Conservation (phyloP, 2,888 invertebrate genomes). For the Phengaris arion region DNA sequence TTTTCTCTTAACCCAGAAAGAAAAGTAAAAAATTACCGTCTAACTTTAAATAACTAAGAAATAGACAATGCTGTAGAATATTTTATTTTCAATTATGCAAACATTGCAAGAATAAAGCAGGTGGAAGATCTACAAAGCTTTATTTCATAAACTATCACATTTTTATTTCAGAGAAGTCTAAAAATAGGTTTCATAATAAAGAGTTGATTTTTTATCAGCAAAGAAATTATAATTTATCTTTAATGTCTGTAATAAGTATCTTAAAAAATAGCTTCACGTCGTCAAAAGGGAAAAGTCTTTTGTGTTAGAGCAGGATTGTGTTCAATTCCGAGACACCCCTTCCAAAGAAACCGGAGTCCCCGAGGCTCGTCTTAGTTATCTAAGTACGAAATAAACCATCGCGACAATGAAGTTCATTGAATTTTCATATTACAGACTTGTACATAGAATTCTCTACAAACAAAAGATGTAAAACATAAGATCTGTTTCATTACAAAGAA, state of each 20-base stretch:
- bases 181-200: conserved; percentile 12
- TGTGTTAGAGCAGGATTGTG: conserved; percentile 46
- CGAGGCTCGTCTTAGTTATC: conserved; percentile 40
- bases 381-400: conserved; percentile 35
- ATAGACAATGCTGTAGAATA: conserved; percentile 1
- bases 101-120: conserved; percentile 13
- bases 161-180: neutral
- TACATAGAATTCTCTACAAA: conserved; percentile 32
- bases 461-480: neutral
- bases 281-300: conserved; percentile 46
- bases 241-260: conserved; percentile 43
- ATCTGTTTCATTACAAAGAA: neutral
- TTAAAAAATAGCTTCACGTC: conserved; percentile 46
- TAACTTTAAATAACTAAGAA: too few species aligned
- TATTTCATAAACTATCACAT: conserved; percentile 4
- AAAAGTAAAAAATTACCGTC: too few species aligned
- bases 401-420: conserved; percentile 34
- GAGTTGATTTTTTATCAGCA: conserved; percentile 34
- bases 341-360: conserved; percentile 42
- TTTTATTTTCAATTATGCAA: conserved; percentile 2
- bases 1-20: too few species aligned
- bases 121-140: conserved; percentile 5
- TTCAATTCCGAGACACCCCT: conserved; percentile 44
- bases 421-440: conserved; percentile 34
- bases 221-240: conserved; percentile 36